Conservation (phyloP, 2,113 vertebrate genomes). For the Tursiops truncatus region DNA sequence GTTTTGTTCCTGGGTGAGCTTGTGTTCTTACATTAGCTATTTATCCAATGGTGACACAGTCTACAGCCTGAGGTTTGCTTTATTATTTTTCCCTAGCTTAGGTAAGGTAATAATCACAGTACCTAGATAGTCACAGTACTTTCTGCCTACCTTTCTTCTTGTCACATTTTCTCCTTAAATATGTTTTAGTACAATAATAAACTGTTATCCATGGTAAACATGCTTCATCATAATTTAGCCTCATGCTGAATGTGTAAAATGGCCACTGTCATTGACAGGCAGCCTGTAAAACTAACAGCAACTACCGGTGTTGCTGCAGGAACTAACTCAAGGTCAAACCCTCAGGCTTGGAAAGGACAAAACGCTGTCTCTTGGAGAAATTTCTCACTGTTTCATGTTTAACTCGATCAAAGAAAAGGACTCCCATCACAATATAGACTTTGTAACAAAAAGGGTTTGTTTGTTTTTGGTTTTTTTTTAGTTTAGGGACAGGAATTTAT, state of each 20-base stretch:
- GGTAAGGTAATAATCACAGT: background rate
- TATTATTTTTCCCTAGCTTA: constrained; percentile 3
- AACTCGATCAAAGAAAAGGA: constrained; percentile 25
- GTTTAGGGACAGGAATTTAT: background rate
- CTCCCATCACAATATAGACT: background rate
- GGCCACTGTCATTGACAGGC: background rate
- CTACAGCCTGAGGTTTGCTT: background rate
- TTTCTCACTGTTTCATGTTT: background rate
- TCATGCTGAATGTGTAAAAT: background rate
- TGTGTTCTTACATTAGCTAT: background rate
- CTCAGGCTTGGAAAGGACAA: background rate
- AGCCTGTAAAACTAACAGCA: background rate
- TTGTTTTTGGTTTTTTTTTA: background rate
- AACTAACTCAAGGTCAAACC: constrained; percentile 51
- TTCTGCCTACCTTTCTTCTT: background rate
- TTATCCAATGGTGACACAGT: background rate
- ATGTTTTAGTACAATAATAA: constrained; percentile 39
- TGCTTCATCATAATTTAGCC: constrained; percentile 58
- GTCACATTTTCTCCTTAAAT: constrained; percentile 18
- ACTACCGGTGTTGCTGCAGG: background rate
- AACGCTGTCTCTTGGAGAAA: background rate
- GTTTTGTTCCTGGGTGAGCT: accelerated
- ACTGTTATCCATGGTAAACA: background rate
- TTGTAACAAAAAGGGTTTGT: constrained; percentile 36
- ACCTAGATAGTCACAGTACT: background rate